Conservation (phyloP, 2,113 vertebrate genomes). For the Gracilinanus agilis region DNA sequence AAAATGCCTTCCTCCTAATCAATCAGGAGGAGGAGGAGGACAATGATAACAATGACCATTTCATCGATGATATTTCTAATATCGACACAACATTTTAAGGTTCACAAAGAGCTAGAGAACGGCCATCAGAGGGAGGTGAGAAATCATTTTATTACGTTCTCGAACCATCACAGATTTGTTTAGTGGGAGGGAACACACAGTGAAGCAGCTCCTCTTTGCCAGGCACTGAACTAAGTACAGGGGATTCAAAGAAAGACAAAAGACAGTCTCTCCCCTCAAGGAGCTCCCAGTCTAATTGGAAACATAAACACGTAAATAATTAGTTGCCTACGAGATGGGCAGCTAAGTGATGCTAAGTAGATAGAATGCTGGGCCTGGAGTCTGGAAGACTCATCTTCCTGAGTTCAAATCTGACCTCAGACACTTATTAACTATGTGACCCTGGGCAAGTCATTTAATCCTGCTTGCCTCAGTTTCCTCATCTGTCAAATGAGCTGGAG, state of each 20-base stretch:
- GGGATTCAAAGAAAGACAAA: not conserved
- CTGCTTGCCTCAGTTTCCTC: not conserved
- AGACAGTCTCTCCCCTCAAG: not conserved
- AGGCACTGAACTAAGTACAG: not conserved
- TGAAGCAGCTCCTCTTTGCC: not conserved
- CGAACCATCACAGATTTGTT: not conserved
- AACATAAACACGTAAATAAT: not conserved
- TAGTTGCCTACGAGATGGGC: not conserved
- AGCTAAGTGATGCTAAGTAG: not conserved
- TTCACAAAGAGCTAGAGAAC: not conserved
- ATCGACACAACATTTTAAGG: not conserved
- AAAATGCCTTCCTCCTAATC: not conserved
- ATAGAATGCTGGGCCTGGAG: not conserved
- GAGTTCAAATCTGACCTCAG: not conserved
- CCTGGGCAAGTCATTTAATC: not conserved
- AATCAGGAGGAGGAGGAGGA: not conserved
- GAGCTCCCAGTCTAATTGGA: not conserved
- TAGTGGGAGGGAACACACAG: not conserved
- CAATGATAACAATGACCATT: not conserved
- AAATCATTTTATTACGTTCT: not conserved
- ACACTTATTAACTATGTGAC: too few species aligned
- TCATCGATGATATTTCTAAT: not conserved
- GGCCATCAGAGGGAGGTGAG: not conserved
- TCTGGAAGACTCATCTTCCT: too few species aligned
- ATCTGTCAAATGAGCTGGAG: too few species aligned